Base-by-base conservation (phyloP, 2,113 vertebrate species). In the Dinomys branickii region DNA sequence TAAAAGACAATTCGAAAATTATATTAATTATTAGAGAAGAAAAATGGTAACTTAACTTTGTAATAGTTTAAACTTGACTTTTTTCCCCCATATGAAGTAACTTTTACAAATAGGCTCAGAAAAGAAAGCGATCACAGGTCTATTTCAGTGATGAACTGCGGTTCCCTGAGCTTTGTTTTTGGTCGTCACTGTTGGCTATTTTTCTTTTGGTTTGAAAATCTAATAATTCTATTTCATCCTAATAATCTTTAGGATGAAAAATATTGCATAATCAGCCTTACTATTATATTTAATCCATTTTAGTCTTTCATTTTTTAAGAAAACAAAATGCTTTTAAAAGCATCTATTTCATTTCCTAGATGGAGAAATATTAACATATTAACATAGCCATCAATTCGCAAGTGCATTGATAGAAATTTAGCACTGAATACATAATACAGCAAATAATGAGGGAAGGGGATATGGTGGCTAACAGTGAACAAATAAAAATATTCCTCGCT, bases 151-250 rank as follows among this genome's bases (percentile, higher is more conserved):
- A 96, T 41, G 10, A 22, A 73, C 44, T 33, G 1, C 12, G 30
- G 19, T 12, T 86, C 75, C 56, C 0, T 38, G 33, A 65, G 65
- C 33, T 56, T 83, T 67, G 54, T 22, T 54, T 65, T 81, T 75
- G 33, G 82, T 63, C 24, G 10, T 58, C 47, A 35, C 0, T 11
- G 17, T 41, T 80, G 82, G 73, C 80, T 58, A 94, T 96, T 97
- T 97, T 96, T 94, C 86, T 91, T 84, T 89, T 56, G 5, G 41
- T 90, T 94, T 81, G 35, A 56, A 89, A n/a, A n/a, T n/a, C n/a
- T n/a, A n/a, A n/a, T n/a, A n/a, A n/a, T n/a, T n/a, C n/a, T n/a
- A n/a, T n/a, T n/a, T n/a, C n/a, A n/a, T n/a, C 77, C 56, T 94
- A 82, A 95, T 89, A 88, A 92, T 84, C 78, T 85, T 91, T 20